A percentile compares a stretch with the other conserved stretches of the same genome.
phyloP scores from a whole-genome alignment of 2,113 vertebrate genomes.

The Lamprologus lemairii region DNA sequence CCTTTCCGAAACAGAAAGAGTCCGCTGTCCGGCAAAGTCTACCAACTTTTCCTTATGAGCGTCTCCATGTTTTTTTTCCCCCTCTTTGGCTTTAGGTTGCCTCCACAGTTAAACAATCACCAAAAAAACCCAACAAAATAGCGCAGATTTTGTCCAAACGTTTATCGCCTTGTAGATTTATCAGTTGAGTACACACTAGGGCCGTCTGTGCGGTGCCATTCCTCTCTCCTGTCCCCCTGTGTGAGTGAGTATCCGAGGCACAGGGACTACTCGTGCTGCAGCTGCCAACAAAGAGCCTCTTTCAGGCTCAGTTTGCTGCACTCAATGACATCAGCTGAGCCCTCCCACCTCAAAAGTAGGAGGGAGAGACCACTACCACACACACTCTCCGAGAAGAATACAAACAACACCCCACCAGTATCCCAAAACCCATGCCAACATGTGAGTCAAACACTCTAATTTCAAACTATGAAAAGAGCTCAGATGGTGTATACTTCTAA shows the following conservation, averaged over 20 bases:
- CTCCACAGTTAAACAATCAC: neutral
- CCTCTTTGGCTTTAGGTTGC: conserved; percentile 1
- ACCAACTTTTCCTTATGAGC: conserved; percentile 53
- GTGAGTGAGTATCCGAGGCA: conserved; percentile 52
- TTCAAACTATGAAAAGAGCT: neutral
- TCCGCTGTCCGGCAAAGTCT: conserved; percentile 33
- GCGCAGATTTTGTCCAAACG: neutral
- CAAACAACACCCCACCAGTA: conserved; percentile 22
- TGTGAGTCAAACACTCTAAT: neutral
- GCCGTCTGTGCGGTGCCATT: conserved; percentile 53
- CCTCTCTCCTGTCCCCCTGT: conserved; percentile 46
- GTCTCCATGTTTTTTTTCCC: conserved; percentile 63
- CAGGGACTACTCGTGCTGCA: conserved; percentile 70
- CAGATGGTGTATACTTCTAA: neutral
- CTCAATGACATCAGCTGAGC: conserved; percentile 83
- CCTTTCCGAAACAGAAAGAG: conserved; percentile 11
- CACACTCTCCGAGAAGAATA: conserved; percentile 37
- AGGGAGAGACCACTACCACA: conserved; percentile 29
- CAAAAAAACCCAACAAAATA: neutral
- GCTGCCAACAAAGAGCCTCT: conserved; percentile 93
- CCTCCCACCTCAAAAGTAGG: conserved; percentile 75
- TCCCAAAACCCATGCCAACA: neutral
- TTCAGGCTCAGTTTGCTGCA: conserved; percentile 77
- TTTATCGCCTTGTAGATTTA: neutral
- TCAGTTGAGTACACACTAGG: conserved; percentile 45